Evolutionary conservation across 53 echinoderm and acorn worm species (phyloP), one percentile per base, ranked within the genome.

Genomic region (Glandiceps talaboti): DNA sequence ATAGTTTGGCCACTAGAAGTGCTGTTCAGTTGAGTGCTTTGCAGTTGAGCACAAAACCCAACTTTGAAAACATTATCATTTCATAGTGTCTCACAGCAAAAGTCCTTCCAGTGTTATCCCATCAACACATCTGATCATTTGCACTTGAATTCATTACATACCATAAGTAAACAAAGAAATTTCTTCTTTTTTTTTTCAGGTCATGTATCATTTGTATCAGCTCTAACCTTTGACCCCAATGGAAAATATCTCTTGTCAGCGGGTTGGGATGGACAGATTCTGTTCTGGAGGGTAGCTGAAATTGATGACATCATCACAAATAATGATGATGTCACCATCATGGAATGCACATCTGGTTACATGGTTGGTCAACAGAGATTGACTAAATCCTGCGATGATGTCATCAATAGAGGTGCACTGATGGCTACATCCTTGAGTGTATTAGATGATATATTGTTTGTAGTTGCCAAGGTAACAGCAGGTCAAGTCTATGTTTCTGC

Each of bases 231-330:
- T 86, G 86, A 86, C 77, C 88, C 90, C 28, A 73, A 30, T 72
- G 90, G 90, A 6, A 30, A 30, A 29, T 90, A 85, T 76, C 81
- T 93, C 25, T 78, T 93, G 86, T 93, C 93, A 25, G 81, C 88
- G 6, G 89, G 93, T 32, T 93, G 93, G 93, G 93, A 93, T 30
- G 88, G 90, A 0, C 93, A 93, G 79, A 83, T 93, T 32, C 88
- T 93, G 75, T 79, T 88, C 81, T 93, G 93, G 93, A 88, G 85
- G 77, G 79, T 85, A 30, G 77, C 90, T 20, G 93, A 93, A 83
- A 90, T 93, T 32, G 93, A 90, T 75, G 90, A 88, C 75, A 82
- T 90, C 88, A 93, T 93, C 86, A 88, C 82, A 33, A 83, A 81
- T 31, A 88, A 82, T 28, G 87, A 87, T 27, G 88, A 86, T 25